These are phyloP conservation scores for Lanistes nyassanus DNA, from an alignment of 1,140 invertebrate species.

Conservation along the genomic window DNA sequence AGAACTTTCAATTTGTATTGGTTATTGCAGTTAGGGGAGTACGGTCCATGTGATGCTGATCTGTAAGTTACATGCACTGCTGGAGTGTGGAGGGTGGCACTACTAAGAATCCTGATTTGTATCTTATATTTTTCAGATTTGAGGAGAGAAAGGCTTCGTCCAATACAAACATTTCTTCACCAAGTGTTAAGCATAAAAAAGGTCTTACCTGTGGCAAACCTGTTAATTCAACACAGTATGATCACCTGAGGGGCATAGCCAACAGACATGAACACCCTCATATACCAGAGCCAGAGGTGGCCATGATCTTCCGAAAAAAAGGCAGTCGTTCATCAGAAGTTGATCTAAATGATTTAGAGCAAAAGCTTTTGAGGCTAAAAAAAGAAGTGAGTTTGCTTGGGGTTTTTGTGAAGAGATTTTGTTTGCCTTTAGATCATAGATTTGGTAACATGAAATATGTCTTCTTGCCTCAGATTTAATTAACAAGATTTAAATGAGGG, in stretches of 20 bases:
- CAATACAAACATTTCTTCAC: not conserved
- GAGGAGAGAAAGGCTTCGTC: not conserved
- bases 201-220: constrained; percentile 84
- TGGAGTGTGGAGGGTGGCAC: too few species aligned
- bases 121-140: not conserved
- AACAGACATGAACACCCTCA: constrained; percentile 77
- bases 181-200: constrained; percentile 33
- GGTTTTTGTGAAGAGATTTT: too few species aligned
- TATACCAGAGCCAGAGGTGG: constrained; percentile 77
- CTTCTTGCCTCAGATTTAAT: too few species aligned
- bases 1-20: too few species aligned
- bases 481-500: not conserved
- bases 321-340: constrained; percentile 75
- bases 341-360: constrained; percentile 82
- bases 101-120: too few species aligned
- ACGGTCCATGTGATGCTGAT: too few species aligned
- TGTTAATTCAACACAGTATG: constrained; percentile 88
- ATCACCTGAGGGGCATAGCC: constrained; percentile 82
- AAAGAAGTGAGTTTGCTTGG: constrained; percentile 71
- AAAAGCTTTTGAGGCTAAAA: constrained; percentile 82
- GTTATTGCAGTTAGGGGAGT: too few species aligned
- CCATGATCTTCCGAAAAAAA: constrained; percentile 82
- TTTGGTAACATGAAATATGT: too few species aligned
- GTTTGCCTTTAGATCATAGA: too few species aligned
- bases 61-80: too few species aligned